Evolutionary conservation across 2,797 vertebrate genomes (phyloP).

Genomic region (Dendrocincla fuliginosa): DNA sequence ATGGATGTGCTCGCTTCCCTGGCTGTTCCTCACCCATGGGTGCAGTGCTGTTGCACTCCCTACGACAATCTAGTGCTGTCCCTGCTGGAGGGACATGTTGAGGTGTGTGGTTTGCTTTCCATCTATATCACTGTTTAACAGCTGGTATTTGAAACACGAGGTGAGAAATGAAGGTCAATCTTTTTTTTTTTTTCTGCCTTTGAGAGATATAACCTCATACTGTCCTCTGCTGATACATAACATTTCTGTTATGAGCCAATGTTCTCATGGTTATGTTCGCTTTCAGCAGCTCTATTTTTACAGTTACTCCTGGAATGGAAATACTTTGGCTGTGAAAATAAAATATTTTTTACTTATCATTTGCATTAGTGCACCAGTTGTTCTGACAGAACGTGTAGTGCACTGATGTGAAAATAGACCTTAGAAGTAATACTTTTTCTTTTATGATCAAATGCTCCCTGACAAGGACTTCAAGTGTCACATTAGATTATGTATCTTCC

Average conservation of each 20-base stretch:
- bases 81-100: not conserved
- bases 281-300: not conserved
- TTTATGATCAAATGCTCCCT: not conserved
- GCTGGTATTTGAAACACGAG: not conserved
- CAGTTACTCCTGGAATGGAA: not conserved
- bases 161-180: not conserved
- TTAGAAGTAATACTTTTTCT: not conserved
- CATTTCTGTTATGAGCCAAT: not conserved
- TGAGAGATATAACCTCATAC: not conserved
- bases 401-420: not conserved
- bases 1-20: rapidly evolving
- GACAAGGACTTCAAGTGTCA: not conserved
- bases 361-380: not conserved
- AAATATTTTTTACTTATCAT: not conserved
- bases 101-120: not conserved
- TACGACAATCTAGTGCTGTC: not conserved
- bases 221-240: not conserved
- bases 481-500: not conserved
- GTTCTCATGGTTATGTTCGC: not conserved
- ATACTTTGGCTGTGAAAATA: not conserved
- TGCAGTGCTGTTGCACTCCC: not conserved
- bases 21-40: rapidly evolving
- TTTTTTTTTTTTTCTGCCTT: not conserved
- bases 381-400: not conserved
- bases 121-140: not conserved